Percentiles rank a stretch among this genome's conserved stretches.
Evolutionary conservation across 2,888 invertebrate genomes (phyloP).

Genomic region (Beris chalybata): DNA sequence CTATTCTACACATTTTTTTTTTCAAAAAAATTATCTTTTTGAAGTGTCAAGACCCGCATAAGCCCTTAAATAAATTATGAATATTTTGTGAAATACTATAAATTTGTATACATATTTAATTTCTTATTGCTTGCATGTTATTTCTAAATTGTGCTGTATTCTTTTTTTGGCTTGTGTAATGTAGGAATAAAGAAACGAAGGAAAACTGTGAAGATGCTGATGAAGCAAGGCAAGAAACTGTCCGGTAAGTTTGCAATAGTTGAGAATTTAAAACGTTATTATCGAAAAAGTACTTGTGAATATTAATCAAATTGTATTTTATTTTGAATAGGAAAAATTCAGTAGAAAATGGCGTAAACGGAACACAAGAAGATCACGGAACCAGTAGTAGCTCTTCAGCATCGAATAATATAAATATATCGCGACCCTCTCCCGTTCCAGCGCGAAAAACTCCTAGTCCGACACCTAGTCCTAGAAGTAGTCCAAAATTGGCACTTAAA

Average conservation of each 20-base stretch:
- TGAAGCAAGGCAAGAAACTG: conserved; percentile 11
- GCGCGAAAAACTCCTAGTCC: conserved; percentile 37
- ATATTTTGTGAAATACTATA: no score
- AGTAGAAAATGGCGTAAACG: conserved; percentile 66
- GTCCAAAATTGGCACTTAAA: conserved; percentile 50
- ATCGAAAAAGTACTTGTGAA: neutral
- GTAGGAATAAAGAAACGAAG: conserved; percentile 34
- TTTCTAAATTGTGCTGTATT: conserved; percentile 32
- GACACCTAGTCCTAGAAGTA: conserved; percentile 45
- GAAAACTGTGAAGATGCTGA: conserved; percentile 18
- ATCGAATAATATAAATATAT: conserved; percentile 60
- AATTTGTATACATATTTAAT: neutral
- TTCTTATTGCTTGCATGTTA: conserved; percentile 32
- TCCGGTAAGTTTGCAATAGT: conserved; percentile 16
- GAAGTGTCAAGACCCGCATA: no score
- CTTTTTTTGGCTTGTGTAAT: conserved; percentile 32
- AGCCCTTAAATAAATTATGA: no score
- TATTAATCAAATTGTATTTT: neutral
- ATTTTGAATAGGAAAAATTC: conserved; percentile 62
- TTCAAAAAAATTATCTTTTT: no score
- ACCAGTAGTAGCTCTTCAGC: conserved; percentile 66
- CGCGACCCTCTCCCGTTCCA: conserved; percentile 57
- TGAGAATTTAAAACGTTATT: neutral
- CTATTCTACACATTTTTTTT: no score
- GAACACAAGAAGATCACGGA: conserved; percentile 67